Percentiles rank a stretch among this genome's conserved stretches.
Evolutionary conservation across 2,888 invertebrate genomes (phyloP).

Genomic region (Nasonovia ribisnigri): DNA sequence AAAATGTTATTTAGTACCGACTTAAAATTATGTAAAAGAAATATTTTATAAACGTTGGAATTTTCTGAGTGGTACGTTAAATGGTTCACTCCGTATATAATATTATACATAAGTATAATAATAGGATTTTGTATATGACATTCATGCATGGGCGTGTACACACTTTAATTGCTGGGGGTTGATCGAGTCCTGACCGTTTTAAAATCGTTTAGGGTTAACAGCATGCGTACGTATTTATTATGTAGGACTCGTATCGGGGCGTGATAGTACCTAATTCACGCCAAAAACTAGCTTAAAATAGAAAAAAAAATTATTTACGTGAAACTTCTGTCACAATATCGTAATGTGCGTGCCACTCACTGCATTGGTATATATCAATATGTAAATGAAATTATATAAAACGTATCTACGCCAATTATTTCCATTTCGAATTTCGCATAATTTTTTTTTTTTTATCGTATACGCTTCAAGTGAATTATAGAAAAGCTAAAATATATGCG

Average conservation of each 20-base stretch:
- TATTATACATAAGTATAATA: background rate
- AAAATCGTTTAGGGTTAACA: background rate
- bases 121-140: background rate
- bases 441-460: background rate
- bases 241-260: background rate
- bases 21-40: too few species aligned
- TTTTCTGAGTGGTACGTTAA: too few species aligned
- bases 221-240: background rate
- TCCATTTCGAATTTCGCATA: background rate
- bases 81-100: background rate
- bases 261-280: background rate
- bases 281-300: background rate
- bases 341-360: background rate
- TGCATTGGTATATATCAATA: background rate
- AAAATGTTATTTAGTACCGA: too few species aligned
- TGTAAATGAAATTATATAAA: background rate
- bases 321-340: background rate
- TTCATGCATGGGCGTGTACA: background rate
- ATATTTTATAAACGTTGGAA: too few species aligned
- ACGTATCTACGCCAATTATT: background rate
- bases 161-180: background rate
- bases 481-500: too few species aligned
- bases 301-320: background rate
- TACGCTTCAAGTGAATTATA: too few species aligned
- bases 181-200: background rate